Evolutionary conservation across 2,888 invertebrate genomes (phyloP), one percentile per base, ranked within the genome.

Genomic region (Azorinus chamasolen): DNA sequence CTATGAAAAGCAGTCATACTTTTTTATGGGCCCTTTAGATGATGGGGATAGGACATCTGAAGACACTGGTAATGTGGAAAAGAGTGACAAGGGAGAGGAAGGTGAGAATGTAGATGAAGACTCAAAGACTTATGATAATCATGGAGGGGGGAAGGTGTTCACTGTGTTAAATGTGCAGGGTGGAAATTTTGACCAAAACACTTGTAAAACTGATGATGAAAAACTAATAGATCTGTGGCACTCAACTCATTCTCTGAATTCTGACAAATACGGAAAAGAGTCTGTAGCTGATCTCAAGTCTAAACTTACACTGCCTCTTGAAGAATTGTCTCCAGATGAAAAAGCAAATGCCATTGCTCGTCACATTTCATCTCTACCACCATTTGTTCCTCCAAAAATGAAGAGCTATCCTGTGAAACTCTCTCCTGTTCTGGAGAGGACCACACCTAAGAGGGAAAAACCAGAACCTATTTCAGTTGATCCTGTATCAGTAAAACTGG

Each of bases 201-300:
- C 78, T 0, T 86, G 88, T 53, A 89, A 89, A 85, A 90, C 90
- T 39, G 90, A 90, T 83, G 90, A 90, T 79, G 89, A 90, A 75
- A 90, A 90, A 76, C 59, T 90, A 12, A 85, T 88, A 45, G 90
- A 88, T 63, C 74, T 89, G 16, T 79, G 85, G 71, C 78, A 84
- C 50, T 80, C 80, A 46, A 79, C 72, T 37, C 75, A 83, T 57
- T 79, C 79, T 27, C 54, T 85, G 53, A 82, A 71, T 46, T 59
- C 71, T 51, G 78, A 77, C 22, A 68, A 59, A 51, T 68, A 55
- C 64, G 76, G 71, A 12, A 81, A 74, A 69, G 71, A 79, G 43
- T 54, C 43, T 32, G 77, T 83, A 39, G 77, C 83, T 45, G 85
- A 85, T 55, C 57, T 83, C 18, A 86, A 87, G 53, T 70, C 79